Percentiles rank a stretch among this genome's conserved stretches.
These are phyloP conservation scores for Sebastes schlegelii DNA, from an alignment of 2,113 vertebrate species.

Conservation along the genomic window DNA sequence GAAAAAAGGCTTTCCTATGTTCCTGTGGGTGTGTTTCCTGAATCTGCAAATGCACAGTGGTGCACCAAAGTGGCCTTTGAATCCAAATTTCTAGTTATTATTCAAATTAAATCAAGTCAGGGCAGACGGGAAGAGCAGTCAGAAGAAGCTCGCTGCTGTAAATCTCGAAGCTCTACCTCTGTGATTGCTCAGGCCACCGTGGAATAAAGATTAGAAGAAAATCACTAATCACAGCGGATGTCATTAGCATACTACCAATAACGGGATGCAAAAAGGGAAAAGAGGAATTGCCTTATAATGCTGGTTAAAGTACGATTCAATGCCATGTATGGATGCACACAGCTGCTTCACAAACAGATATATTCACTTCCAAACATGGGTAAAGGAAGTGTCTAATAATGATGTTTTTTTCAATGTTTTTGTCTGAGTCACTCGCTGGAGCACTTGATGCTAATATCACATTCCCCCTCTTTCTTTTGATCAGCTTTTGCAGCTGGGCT, in stretches of 20 bases:
- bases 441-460: conserved; percentile 84
- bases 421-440: conserved; percentile 78
- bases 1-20: conserved; percentile 39
- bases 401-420: conserved; percentile 82
- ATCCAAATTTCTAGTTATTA: conserved; percentile 87
- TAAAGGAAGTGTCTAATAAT: conserved; percentile 84
- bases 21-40: conserved; percentile 66
- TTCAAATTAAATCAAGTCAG: conserved; percentile 89
- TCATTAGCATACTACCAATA: conserved; percentile 98
- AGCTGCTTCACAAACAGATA: conserved; percentile 87
- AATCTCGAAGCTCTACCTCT: conserved; percentile 91
- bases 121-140: conserved; percentile 90
- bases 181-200: conserved; percentile 92
- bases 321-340: conserved; percentile 87
- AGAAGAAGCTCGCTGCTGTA: conserved; percentile 87
- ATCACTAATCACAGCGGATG: conserved; percentile 93
- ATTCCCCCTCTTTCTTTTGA: conserved; percentile 83
- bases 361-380: conserved; percentile 82
- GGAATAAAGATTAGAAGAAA: conserved; percentile 96
- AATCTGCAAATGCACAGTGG: conserved; percentile 59
- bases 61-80: conserved; percentile 78
- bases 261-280: conserved; percentile 84
- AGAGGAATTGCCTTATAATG: conserved; percentile 83
- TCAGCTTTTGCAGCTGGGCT: conserved; percentile 85
- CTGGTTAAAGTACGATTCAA: conserved; percentile 87